A percentile compares a stretch with the other conserved stretches of the same genome.
These are phyloP conservation scores for Coboldia fuscipes DNA, from an alignment of 1,140 invertebrate species.

Conservation along the genomic window DNA sequence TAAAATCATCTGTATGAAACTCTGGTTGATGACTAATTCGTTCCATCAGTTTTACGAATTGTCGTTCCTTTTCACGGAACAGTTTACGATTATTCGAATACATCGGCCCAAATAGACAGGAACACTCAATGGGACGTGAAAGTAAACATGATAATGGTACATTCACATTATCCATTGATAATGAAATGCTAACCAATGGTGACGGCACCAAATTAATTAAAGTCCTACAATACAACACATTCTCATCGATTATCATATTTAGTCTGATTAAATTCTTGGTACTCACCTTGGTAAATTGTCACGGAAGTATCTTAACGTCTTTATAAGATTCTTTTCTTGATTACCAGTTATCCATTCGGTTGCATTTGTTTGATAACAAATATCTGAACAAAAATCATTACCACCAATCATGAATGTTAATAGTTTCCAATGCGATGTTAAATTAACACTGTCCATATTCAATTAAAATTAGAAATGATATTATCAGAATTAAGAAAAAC, in stretches of 20 bases:
- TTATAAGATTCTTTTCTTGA: slow-evolving; percentile 26
- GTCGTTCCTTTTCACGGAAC: slow-evolving; percentile 2
- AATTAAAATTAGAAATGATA: neutral
- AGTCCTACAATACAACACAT: slow-evolving; percentile 11
- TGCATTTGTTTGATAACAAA: slow-evolving; percentile 23
- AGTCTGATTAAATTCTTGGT: neutral
- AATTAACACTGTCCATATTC: slow-evolving; percentile 18
- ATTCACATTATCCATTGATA: slow-evolving; percentile 3
- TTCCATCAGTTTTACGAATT: slow-evolving; percentile 5
- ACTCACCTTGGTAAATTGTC: slow-evolving; percentile 29
- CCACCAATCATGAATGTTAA: slow-evolving; percentile 36
- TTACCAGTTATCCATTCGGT: slow-evolving; percentile 14
- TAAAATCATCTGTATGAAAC: slow-evolving; percentile 25
- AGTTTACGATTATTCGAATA: slow-evolving; percentile 2
- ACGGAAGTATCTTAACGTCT: slow-evolving; percentile 27
- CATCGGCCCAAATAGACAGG: slow-evolving; percentile 21
- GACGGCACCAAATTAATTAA: slow-evolving; percentile 32
- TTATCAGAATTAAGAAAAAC: neutral
- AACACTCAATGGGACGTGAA: slow-evolving; percentile 17
- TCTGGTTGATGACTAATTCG: slow-evolving; percentile 1
- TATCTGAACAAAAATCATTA: slow-evolving; percentile 40
- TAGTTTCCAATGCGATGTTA: slow-evolving; percentile 41
- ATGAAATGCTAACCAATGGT: slow-evolving; percentile 17
- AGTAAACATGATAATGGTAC: slow-evolving; percentile 13
- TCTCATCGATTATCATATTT: neutral